These are phyloP conservation scores for Glyphotaelius pellucidus DNA, from an alignment of 2,888 invertebrate species.

Conservation along the genomic window DNA sequence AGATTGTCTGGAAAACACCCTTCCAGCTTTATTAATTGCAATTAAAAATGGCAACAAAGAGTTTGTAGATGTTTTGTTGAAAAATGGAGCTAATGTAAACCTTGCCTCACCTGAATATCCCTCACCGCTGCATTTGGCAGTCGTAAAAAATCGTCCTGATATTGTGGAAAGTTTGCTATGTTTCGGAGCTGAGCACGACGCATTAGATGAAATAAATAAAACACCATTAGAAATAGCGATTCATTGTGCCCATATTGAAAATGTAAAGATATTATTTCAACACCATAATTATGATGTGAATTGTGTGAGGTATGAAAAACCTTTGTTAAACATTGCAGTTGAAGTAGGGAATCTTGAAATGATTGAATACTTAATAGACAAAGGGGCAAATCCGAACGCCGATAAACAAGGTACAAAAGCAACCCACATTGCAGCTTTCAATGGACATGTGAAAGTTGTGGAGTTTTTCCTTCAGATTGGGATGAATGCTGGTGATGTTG, in stretches of 20 bases:
- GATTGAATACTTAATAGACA: background rate
- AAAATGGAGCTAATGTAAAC: background rate
- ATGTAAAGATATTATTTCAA: background rate
- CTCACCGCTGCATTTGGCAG: background rate
- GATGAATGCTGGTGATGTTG: background rate
- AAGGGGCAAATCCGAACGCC: background rate
- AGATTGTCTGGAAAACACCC: background rate
- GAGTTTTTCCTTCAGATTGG: slow-evolving; percentile 3
- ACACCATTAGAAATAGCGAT: slow-evolving; percentile 22
- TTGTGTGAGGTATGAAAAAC: background rate
- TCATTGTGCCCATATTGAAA: background rate
- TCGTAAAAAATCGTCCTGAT: background rate
- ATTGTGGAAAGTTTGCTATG: slow-evolving; percentile 15
- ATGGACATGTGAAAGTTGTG: background rate
- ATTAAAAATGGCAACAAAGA: slow-evolving; percentile 5
- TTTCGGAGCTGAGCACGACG: background rate
- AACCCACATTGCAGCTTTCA: background rate
- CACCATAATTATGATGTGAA: background rate
- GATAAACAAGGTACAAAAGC: background rate
- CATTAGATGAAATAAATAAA: background rate
- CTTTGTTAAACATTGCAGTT: slow-evolving; percentile 11
- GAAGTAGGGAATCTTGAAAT: background rate
- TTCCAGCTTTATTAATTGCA: background rate
- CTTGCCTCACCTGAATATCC: background rate
- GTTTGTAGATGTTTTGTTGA: slow-evolving; percentile 8